Percentiles rank a stretch among this genome's conserved stretches.
These are phyloP conservation scores for Bovichtus variegatus DNA, from an alignment of 2,797 vertebrate species.

Conservation along the genomic window DNA sequence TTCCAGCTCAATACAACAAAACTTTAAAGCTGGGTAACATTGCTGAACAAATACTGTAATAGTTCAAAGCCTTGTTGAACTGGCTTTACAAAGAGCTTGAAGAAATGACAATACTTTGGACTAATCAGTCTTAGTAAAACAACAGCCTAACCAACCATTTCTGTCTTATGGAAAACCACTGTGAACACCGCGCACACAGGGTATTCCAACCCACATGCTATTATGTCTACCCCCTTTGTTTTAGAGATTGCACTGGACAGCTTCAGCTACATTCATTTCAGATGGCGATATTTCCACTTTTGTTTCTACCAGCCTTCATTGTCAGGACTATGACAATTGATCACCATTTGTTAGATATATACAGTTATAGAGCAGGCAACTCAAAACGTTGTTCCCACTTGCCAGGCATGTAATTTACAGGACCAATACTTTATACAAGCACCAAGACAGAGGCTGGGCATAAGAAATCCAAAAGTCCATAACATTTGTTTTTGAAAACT, in stretches of 20 bases:
- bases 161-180: not conserved
- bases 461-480: not conserved
- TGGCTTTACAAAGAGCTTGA: not conserved
- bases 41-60: not conserved
- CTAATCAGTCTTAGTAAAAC: not conserved
- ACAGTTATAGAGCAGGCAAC: not conserved
- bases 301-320: not conserved
- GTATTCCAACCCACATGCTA: not conserved
- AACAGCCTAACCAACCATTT: not conserved
- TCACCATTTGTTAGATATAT: not conserved
- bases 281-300: not conserved
- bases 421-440: not conserved
- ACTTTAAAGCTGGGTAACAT: not conserved
- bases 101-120: not conserved
- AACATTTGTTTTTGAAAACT: too few relatives aligned
- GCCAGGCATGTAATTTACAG: not conserved
- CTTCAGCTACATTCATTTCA: not conserved
- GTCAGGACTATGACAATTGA: not conserved
- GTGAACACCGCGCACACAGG: not conserved
- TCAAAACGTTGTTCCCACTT: not conserved
- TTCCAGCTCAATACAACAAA: not conserved
- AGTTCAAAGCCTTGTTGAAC: not conserved
- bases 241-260: not conserved
- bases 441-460: not conserved
- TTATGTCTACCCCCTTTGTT: not conserved